A percentile compares a stretch with the other conserved stretches of the same genome.
Evolutionary conservation across 1,140 invertebrate genomes (phyloP).

Genomic region (Penaeus indicus): DNA sequence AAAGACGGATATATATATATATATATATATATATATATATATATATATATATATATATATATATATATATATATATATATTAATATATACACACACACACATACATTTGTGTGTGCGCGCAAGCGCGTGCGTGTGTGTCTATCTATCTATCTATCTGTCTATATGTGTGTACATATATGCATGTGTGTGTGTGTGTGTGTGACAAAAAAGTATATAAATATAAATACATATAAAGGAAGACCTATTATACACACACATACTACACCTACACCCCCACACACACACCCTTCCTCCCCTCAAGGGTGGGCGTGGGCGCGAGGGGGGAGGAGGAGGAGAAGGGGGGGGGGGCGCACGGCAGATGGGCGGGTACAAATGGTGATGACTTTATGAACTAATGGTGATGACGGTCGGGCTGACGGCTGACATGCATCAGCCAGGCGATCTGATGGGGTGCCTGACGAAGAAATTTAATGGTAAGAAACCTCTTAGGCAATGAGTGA

Average conservation of each 20-base stretch:
- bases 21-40: slow-evolving; percentile 26
- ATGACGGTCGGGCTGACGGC: slow-evolving; percentile 41
- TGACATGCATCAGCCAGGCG: slow-evolving; percentile 48
- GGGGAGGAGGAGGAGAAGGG: background rate
- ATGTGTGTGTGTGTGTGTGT: too few species aligned
- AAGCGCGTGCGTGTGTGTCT: background rate
- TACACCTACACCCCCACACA: too few species aligned
- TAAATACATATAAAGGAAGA: too few species aligned
- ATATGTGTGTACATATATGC: background rate
- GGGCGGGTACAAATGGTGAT: slow-evolving; percentile 57
- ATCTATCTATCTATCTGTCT: background rate
- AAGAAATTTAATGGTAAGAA: slow-evolving; percentile 49
- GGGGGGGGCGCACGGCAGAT: background rate
- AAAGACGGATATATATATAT: background rate
- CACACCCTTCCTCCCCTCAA: too few species aligned
- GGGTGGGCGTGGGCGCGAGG: too few species aligned
- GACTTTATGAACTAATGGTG: slow-evolving; percentile 61
- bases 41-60: slow-evolving; percentile 19
- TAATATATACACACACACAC: too few species aligned
- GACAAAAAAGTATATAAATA: too few species aligned
- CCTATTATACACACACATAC: too few species aligned
- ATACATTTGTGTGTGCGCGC: background rate
- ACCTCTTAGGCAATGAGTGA: slow-evolving; percentile 23
- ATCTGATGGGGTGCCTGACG: slow-evolving; percentile 22
- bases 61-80: background rate